Conservation (phyloP, 2,888 invertebrate species). For the Brenthis hecate region DNA sequence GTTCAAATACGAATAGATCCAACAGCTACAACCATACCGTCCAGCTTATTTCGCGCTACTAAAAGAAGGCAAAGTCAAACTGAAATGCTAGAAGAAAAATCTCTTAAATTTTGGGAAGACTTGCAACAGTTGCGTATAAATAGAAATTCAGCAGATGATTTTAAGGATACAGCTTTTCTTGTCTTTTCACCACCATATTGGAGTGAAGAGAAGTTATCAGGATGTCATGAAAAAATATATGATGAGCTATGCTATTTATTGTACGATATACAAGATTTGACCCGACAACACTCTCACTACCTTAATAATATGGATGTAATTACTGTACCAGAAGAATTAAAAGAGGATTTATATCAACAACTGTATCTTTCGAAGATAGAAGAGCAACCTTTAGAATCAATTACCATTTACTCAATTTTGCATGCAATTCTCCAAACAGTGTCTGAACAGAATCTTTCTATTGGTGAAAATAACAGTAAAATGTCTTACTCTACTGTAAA, state of each 20-base stretch:
- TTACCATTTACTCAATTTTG: conserved; percentile 63
- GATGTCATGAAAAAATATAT: conserved; percentile 69
- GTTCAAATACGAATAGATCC: conserved; percentile 70
- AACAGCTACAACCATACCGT: conserved; percentile 51
- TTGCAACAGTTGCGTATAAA: conserved; percentile 62
- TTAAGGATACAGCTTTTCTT: conserved; percentile 70
- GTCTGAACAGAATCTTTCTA: conserved; percentile 43
- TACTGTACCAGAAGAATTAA: conserved; percentile 52
- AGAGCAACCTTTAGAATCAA: conserved; percentile 64
- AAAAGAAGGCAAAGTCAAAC: conserved; percentile 71
- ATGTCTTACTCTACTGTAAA: conserved; percentile 48
- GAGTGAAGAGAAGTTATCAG: conserved; percentile 55
- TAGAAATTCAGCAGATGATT: conserved; percentile 54
- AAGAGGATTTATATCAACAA: conserved; percentile 43
- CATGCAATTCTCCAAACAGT: conserved; percentile 62
- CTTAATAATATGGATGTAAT: conserved; percentile 72
- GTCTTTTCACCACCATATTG: conserved; percentile 70
- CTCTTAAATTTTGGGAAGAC: conserved; percentile 65
- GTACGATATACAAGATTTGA: conserved; percentile 80
- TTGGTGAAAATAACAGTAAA: conserved; percentile 47
- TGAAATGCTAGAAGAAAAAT: conserved; percentile 59
- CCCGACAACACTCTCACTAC: conserved; percentile 72
- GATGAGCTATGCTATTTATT: conserved; percentile 76
- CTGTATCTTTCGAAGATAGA: conserved; percentile 52
- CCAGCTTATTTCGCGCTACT: conserved; percentile 53